Conservation (phyloP, 2,888 invertebrate genomes). For the Cordilura impudica region DNA sequence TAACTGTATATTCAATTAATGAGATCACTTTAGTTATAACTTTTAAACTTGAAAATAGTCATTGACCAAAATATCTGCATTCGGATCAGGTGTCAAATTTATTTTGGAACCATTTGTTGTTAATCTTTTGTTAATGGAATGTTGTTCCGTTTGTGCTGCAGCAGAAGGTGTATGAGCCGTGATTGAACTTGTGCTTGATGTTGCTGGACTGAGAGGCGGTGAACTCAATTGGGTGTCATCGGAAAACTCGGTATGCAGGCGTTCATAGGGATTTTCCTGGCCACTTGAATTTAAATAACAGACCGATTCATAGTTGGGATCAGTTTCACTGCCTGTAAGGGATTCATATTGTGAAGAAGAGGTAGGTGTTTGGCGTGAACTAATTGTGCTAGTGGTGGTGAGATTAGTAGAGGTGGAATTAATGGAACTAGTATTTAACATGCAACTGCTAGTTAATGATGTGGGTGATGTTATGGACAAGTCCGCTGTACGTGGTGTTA, state of each 20-base stretch:
- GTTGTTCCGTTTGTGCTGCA: conserved; percentile 49
- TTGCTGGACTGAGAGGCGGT: conserved; percentile 64
- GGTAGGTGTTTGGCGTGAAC: conserved; percentile 75
- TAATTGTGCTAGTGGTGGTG: conserved; percentile 75
- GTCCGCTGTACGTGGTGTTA: conserved; percentile 58
- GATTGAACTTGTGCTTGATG: conserved; percentile 56
- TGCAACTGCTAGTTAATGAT: conserved; percentile 68
- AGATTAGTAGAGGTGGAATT: conserved; percentile 64
- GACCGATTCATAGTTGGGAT: conserved; percentile 91
- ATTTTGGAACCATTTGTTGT: conserved; percentile 61
- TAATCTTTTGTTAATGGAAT: conserved; percentile 46
- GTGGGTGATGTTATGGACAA: conserved; percentile 69
- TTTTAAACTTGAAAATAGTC: conserved; percentile 78
- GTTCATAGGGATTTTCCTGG: conserved; percentile 84
- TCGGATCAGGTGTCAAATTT: conserved; percentile 59
- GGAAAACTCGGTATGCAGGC: conserved; percentile 78
- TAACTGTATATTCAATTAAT: no score
- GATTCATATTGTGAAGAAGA: conserved; percentile 88
- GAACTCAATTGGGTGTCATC: conserved; percentile 70
- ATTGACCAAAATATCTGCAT: conserved; percentile 73
- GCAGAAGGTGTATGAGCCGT: conserved; percentile 58
- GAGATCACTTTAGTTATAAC: conserved; percentile 50
- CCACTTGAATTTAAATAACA: conserved; percentile 81
- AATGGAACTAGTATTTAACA: conserved; percentile 68
- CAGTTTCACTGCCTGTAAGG: conserved; percentile 87